Base-by-base conservation (phyloP, 2,113 vertebrate species). In the Rissa tridactyla region DNA sequence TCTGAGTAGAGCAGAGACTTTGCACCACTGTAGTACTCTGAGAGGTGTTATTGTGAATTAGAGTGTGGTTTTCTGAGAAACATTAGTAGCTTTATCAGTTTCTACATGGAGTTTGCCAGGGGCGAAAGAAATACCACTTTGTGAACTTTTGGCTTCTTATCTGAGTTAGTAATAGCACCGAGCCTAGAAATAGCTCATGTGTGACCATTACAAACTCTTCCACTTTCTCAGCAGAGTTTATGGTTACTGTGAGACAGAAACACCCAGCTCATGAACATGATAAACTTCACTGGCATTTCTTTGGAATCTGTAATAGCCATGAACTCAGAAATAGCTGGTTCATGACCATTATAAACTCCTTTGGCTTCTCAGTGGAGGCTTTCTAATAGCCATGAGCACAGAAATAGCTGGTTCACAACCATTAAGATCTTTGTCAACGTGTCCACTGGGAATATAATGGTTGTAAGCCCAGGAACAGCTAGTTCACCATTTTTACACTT, bases 41-140 rank as follows among this genome's bases (percentile, higher is more conserved):
- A 96, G 96, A 92, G 85, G 86, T 96, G 91, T 92, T 95, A 76
- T 91, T 96, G 94, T 95, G 94, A 95, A 95, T 73, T 94, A 77
- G 83, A 95, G 84, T 89, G 93, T 70, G 82, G 78, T 91, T 97
- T 96, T 94, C 91, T 62, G 78, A 88, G 84, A 95, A 91, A 96
- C 84, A 87, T 94, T 94, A 92, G 84, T 77, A 77, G 84, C 73
- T 94, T 94, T 89, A 95, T 97, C 93, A 86, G 86, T 82, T 95
- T 94, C 84, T 90, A 77, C 94, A 91, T 7, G 46, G 68, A 94
- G 84, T 85, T 96, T 95, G 95, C 94, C 89, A 97, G 75, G 68
- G 91, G 95, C 38, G 0, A 94, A 92, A 97, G 92, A 95, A 96
- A 95, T 96, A 92, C 75, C 94, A 95, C 81, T 97, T 88, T 88